Evolutionary conservation across 2,113 vertebrate species (phyloP), one percentile per base, ranked within the genome.

Genomic region (Microcebus ravelobensis): DNA sequence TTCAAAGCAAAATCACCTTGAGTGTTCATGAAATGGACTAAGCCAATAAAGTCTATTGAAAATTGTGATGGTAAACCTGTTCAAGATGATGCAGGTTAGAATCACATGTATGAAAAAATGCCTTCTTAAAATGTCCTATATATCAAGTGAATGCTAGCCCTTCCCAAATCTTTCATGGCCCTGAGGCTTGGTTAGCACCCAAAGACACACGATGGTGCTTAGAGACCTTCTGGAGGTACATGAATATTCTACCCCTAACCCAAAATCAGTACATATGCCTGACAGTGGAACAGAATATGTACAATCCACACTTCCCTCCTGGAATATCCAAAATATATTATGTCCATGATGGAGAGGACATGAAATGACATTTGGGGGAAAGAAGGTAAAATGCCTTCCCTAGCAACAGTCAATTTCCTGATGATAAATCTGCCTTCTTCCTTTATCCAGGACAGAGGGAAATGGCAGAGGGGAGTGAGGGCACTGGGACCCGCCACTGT

Each of bases 1-100:
- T 94, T 95, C 70, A 76, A 95, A 91, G 59, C 55, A 96, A 85
- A 86, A 90, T 70, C 8, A 1, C 50, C 36, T 55, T 80, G 25
- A 90, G n/a, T 17, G 36, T 95, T 87, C 57, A 74, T n/a, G 3
- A 77, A 94, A 83, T 39, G 15, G 5, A 68, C 39, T n/a, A 65
- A n/a, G 36, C 76, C 90, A 73, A 10, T 61, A 42, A 74, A 82
- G 34, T 67, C 67, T 29, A 55, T 2, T 93, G 76, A 59, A 52
- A 86, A 68, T 2, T 83, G 9, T 82, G 77, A 89, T 7, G 45
- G 23, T 29, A 93, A 81, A 50, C 45, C 14, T 42, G 12, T 93
- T 61, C 25, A 93, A 90, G 76, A 70, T 77, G 57, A 36, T 34
- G 42, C 10, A 79, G 87, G 57, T 81, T 63, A 86, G 34, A 93